Evolutionary conservation across 2,888 invertebrate genomes (phyloP).

Genomic region (Andricus curvator): DNA sequence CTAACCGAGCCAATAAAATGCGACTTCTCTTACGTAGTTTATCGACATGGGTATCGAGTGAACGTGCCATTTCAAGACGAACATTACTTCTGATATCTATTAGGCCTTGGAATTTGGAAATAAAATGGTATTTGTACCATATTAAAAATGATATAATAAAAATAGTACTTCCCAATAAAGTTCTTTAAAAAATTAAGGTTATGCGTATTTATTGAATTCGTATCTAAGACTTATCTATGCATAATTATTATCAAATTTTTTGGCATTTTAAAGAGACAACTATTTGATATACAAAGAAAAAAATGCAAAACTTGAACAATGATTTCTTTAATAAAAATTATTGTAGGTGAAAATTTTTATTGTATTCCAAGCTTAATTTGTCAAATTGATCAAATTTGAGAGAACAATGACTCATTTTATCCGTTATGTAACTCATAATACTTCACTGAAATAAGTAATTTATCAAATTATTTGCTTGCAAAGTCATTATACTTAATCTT

Average conservation of each 20-base stretch:
- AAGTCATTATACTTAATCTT: not conserved
- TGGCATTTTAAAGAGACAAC: no score
- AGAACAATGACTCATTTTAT: not conserved
- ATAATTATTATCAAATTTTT: no score
- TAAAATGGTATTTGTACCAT: constrained; percentile 1
- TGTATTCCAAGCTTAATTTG: not conserved
- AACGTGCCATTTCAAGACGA: constrained; percentile 52
- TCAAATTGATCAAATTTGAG: not conserved
- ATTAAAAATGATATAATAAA: not conserved
- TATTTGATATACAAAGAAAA: no score
- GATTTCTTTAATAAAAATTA: not conserved
- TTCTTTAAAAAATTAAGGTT: no score
- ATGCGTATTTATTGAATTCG: no score
- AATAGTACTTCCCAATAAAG: no score
- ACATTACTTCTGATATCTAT: constrained; percentile 12
- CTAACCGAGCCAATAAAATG: constrained; percentile 50
- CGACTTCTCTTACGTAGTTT: constrained; percentile 60
- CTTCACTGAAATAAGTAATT: not conserved
- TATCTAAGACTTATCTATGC: no score
- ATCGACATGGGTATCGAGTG: constrained; percentile 52
- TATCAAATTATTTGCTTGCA: not conserved
- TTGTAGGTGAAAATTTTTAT: not conserved
- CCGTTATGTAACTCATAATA: not conserved
- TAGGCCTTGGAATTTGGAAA: not conserved
- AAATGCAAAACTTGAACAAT: not conserved